phyloP scores from a whole-genome alignment of 2,113 vertebrate genomes.

The Nematolebias whitei region DNA sequence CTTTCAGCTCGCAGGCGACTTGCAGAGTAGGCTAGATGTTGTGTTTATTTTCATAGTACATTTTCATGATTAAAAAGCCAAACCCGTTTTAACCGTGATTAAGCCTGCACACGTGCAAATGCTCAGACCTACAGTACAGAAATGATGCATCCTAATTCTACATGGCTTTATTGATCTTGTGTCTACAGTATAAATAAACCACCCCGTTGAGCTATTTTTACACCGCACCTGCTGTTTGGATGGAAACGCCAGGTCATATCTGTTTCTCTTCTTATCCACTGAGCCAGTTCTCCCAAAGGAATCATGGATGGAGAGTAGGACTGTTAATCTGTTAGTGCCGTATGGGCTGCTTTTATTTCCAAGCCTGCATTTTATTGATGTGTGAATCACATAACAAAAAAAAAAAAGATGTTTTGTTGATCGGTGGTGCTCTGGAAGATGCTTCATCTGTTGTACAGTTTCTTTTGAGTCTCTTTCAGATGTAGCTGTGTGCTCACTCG shows the following conservation, averaged over 20 bases:
- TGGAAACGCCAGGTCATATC: conserved; percentile 25
- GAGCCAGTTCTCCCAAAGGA: conserved; percentile 2
- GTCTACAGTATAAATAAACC: conserved; percentile 30
- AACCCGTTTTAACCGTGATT: conserved; percentile 22
- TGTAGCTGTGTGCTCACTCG: conserved; percentile 27
- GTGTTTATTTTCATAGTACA: conserved; percentile 51
- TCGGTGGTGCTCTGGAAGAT: conserved; percentile 39
- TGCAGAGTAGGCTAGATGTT: conserved; percentile 56
- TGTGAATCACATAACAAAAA: conserved; percentile 47
- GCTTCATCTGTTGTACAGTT: conserved; percentile 17
- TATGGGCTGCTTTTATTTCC: conserved; percentile 43
- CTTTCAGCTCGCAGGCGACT: conserved; percentile 65
- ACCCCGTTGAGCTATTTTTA: conserved; percentile 24
- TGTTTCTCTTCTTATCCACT: conserved; percentile 36
- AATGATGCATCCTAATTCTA: conserved; percentile 35
- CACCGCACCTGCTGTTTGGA: conserved; percentile 25
- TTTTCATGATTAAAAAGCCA: conserved; percentile 40
- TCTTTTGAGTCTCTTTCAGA: conserved; percentile 3
- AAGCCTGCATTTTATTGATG: conserved; percentile 54
- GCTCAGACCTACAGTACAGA: conserved; percentile 27
- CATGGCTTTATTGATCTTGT: conserved; percentile 37
- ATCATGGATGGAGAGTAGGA: conserved; percentile 21
- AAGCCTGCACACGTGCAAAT: conserved; percentile 29
- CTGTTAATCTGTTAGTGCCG: conserved; percentile 59
- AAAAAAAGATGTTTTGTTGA: conserved; percentile 60